Conservation (phyloP, 2,113 vertebrate species). For the Brachypteracias leptosomus region DNA sequence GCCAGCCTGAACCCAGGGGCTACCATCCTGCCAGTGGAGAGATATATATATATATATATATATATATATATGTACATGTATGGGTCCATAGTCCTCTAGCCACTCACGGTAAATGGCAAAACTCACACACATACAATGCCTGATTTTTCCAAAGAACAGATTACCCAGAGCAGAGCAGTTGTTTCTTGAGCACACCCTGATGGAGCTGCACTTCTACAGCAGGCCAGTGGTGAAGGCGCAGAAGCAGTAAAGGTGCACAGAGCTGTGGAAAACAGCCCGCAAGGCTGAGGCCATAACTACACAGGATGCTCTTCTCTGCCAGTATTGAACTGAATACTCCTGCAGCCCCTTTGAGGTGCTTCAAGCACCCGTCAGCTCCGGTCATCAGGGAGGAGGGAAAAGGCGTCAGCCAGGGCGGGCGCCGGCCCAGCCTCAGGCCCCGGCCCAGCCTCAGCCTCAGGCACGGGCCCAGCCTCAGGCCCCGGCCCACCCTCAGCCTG, state of each 20-base stretch:
- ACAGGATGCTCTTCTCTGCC: rapidly evolving
- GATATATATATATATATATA: rapidly evolving
- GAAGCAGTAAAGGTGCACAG: not conserved
- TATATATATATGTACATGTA: rapidly evolving
- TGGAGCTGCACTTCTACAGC: not conserved
- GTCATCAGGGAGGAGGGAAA: too few species aligned
- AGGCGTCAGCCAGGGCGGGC: rapidly evolving
- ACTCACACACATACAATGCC: rapidly evolving
- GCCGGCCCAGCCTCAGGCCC: not conserved
- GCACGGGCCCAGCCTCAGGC: too few species aligned
- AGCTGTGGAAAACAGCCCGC: not conserved
- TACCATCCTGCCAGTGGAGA: not conserved
- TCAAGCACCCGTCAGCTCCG: rapidly evolving
- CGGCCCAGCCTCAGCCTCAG: not conserved
- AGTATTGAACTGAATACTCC: too few species aligned
- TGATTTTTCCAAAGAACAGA: not conserved
- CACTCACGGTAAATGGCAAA: not conserved
- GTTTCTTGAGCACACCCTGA: not conserved
- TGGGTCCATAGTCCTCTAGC: not conserved
- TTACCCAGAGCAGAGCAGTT: not conserved
- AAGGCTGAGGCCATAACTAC: rapidly evolving
- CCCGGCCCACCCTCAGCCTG: too few species aligned
- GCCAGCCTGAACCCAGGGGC: too few species aligned
- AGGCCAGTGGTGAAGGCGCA: not conserved
- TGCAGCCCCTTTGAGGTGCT: not conserved